Conservation (phyloP, 2,797 vertebrate species). For the Macrochelys suwanniensis region DNA sequence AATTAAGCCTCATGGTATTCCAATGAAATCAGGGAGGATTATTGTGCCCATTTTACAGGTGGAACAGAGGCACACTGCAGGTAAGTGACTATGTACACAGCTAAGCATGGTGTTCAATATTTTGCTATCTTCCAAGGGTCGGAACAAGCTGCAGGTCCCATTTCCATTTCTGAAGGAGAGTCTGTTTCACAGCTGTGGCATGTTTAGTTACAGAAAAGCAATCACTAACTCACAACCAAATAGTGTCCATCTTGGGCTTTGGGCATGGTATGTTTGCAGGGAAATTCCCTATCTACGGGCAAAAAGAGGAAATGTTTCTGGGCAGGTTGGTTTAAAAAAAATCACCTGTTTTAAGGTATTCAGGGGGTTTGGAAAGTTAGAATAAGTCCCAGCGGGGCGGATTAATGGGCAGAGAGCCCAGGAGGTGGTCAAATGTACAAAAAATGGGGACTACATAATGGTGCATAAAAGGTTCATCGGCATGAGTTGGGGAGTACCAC, state of each 20-base stretch:
- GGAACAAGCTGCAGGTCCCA: neutral
- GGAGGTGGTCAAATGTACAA: accelerated
- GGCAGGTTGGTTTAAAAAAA: neutral
- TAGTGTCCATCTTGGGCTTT: neutral
- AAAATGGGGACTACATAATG: neutral
- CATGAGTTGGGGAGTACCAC: neutral
- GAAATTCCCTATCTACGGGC: neutral
- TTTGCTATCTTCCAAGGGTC: neutral
- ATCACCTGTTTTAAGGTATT: neutral
- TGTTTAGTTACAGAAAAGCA: neutral
- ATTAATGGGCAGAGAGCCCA: neutral
- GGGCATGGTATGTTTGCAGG: neutral
- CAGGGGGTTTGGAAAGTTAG: neutral
- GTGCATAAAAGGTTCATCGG: neutral
- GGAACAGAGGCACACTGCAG: neutral
- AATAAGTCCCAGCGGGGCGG: neutral
- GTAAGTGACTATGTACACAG: neutral
- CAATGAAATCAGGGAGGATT: neutral
- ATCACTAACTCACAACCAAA: neutral
- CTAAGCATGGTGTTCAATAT: neutral
- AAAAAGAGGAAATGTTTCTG: neutral
- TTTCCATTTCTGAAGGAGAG: neutral
- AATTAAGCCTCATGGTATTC: neutral
- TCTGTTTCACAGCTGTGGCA: neutral
- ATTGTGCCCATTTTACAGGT: neutral